Evolutionary conservation across 2,113 vertebrate genomes (phyloP), one percentile per base, ranked within the genome.

Genomic region (Camelus bactrianus): DNA sequence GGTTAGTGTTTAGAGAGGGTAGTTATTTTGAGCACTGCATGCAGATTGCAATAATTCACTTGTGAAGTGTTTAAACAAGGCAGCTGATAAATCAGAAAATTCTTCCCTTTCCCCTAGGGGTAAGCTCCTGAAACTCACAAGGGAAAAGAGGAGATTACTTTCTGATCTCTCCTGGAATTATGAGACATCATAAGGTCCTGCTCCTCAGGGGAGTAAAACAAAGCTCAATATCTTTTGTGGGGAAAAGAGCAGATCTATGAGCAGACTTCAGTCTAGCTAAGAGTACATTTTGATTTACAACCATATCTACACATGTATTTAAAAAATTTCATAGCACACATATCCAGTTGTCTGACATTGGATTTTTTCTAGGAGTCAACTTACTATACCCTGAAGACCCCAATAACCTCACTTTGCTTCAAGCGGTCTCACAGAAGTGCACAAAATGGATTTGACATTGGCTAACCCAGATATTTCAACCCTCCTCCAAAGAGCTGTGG

Each of bases 61-160:
- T 79, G 58, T 52, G 70, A 95, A 95, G n/a, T 91, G 19, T 80
- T 98, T 95, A 58, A 89, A 90, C 80, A 98, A 97, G 85, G 73
- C 91, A 91, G 54, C 80, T 96, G 98, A 91, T 97, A 97, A 97
- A 98, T 98, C 93, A 87, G 76, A 87, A 84, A 54, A 96, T 62
- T 97, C 65, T 96, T 96, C 10, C 89, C 32, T 98, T 98, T 95
- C 93, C 89, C 83, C 97, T 32, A 95, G 95, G 85, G 95, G 97
- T 97, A 94, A 89, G 89, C 73, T 88, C 38, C 58, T 86, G 91
- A 96, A 64, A 86, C 85, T 86, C 86, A 38, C 3, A 32, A 94
- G 46, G 84, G 60, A 95, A 90, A 94, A 92, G 95, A 95, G 65
- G 92, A 98, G 95, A 97, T 98, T 98, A 65, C 94, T 98, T 98